phyloP scores from a whole-genome alignment of 2,888 invertebrate species.

The Conomelus anceps region DNA sequence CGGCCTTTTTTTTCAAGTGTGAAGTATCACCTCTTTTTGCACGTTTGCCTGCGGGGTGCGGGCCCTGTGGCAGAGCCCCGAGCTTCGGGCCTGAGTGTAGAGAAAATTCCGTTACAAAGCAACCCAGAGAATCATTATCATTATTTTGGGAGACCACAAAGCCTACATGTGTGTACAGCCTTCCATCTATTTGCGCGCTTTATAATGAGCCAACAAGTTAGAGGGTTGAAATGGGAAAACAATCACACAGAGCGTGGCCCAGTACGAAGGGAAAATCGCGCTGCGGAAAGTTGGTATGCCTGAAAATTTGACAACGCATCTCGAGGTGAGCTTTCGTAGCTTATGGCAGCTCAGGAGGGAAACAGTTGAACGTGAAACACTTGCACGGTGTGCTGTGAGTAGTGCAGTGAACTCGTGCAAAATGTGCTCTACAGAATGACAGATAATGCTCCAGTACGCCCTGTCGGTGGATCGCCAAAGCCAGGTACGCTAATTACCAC shows the following conservation, averaged over 20 bases:
- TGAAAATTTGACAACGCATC: background rate
- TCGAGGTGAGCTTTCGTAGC: background rate
- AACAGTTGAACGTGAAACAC: background rate
- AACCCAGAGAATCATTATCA: background rate
- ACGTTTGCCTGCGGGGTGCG: too few species aligned
- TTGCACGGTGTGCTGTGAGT: background rate
- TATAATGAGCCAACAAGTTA: too few species aligned
- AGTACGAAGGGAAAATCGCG: background rate
- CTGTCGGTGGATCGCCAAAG: background rate
- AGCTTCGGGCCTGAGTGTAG: background rate
- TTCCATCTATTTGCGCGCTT: background rate
- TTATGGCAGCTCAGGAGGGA: background rate
- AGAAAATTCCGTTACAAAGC: background rate
- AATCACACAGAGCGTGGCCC: background rate
- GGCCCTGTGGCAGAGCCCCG: too few species aligned
- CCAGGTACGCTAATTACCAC: background rate
- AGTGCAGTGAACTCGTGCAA: background rate
- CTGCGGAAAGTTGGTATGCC: background rate
- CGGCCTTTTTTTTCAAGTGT: too few species aligned
- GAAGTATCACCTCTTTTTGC: too few species aligned
- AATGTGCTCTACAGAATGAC: background rate
- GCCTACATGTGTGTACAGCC: background rate
- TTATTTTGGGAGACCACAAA: background rate
- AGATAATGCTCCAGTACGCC: background rate
- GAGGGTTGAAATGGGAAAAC: background rate